A percentile compares a stretch with the other conserved stretches of the same genome.
Conservation (phyloP, 2,113 vertebrate genomes). For the Anguilla rostrata region DNA sequence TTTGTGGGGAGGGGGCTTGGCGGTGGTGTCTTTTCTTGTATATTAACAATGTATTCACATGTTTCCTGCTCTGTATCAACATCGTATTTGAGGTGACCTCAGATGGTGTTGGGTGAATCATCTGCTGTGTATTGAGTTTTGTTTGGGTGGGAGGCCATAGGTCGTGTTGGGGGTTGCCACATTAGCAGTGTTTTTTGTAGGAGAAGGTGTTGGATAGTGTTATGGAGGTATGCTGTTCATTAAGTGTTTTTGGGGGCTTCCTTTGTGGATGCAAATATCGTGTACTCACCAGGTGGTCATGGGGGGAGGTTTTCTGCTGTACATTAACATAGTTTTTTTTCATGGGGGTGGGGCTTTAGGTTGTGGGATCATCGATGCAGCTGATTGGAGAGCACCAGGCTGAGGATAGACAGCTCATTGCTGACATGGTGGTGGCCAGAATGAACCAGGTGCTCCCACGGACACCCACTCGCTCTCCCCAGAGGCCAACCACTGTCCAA, state of each 20-base stretch:
- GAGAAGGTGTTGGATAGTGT: neutral
- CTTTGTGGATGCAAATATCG: neutral
- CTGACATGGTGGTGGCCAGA: constrained; percentile 84
- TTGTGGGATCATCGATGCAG: constrained; percentile 94
- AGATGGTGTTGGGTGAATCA: too few species aligned
- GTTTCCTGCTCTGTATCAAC: neutral
- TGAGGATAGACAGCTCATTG: constrained; percentile 91
- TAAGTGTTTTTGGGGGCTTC: neutral
- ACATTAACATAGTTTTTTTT: neutral
- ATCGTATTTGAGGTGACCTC: neutral
- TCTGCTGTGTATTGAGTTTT: neutral
- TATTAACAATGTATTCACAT: too few species aligned
- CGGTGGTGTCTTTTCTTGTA: too few species aligned
- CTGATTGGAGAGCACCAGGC: constrained; percentile 93
- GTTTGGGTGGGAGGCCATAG: too few species aligned
- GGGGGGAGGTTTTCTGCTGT: neutral
- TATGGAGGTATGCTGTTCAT: neutral
- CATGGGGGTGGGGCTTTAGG: constrained; percentile 61
- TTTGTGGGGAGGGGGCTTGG: too few species aligned
- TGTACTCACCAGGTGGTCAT: neutral
- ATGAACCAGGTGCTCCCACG: constrained; percentile 85
- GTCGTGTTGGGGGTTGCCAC: too few species aligned
- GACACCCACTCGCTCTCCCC: constrained; percentile 80
- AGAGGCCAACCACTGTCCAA: constrained; percentile 83
- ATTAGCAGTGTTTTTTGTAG: neutral